These are phyloP conservation scores for Trinorchestia longiramus DNA, from an alignment of 1,140 invertebrate genomes.

Conservation along the genomic window DNA sequence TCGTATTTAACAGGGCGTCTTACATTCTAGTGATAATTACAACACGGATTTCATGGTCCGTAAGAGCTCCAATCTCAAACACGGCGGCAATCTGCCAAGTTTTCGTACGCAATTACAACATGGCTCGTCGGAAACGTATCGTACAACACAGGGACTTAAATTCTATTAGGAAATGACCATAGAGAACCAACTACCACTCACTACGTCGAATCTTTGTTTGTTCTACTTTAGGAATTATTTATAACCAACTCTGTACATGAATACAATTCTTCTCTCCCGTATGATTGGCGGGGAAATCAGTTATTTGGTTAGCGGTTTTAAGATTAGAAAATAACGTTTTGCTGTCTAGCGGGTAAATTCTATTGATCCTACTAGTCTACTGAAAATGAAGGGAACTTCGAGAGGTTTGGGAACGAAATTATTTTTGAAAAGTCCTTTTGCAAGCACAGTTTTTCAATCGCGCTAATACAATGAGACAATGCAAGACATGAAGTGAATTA, in stretches of 20 bases:
- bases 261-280: conserved; percentile 10
- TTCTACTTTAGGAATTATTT: conserved; percentile 19
- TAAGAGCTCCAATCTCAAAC: not conserved
- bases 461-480: not conserved
- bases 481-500: not conserved
- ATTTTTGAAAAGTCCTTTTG: not conserved
- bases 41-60: conserved; percentile 12
- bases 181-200: conserved; percentile 53
- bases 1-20: not conserved
- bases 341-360: not conserved
- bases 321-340: not conserved
- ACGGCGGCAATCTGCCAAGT: not conserved
- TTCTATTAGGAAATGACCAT: conserved; percentile 51
- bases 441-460: not conserved
- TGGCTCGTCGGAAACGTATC: conserved; percentile 33
- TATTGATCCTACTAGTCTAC: not conserved
- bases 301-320: not conserved
- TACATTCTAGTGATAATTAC: conserved; percentile 34
- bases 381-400: not conserved
- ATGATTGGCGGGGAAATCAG: not conserved
- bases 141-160: conserved; percentile 22
- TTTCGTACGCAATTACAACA: conserved; percentile 49
- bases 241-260: conserved; percentile 48
- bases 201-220: conserved; percentile 48
- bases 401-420: not conserved